Evolutionary conservation across 2,888 invertebrate species (phyloP).

Genomic region (Macrosoma leucophasiata): DNA sequence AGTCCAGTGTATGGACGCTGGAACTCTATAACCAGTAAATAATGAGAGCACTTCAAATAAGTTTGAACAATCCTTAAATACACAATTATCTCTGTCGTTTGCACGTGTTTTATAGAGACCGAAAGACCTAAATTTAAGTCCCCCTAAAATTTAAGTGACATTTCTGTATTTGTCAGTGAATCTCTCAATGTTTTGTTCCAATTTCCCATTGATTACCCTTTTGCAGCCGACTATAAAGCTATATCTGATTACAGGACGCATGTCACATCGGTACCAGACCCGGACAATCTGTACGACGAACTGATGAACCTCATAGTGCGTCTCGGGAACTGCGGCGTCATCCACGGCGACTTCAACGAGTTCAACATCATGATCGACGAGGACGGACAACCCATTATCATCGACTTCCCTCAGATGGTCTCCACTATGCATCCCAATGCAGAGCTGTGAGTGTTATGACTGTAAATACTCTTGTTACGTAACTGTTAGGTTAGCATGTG

Average conservation of each 20-base stretch:
- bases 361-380: slow-evolving; percentile 95
- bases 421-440: slow-evolving; percentile 96
- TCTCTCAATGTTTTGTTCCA: no score
- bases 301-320: slow-evolving; percentile 94
- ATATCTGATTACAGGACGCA: slow-evolving; percentile 70
- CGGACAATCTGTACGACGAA: slow-evolving; percentile 90
- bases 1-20: no score
- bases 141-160: no score
- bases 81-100: no score
- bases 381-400: slow-evolving; percentile 88
- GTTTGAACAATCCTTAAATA: background rate
- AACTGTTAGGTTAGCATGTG: no score
- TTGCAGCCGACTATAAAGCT: no score
- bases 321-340: slow-evolving; percentile 95
- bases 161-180: no score
- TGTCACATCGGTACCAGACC: slow-evolving; percentile 77
- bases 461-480: no score
- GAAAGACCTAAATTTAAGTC: no score
- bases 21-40: no score
- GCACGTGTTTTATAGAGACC: no score
- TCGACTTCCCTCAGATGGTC: slow-evolving; percentile 99
- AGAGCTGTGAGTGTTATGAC: slow-evolving; percentile 83
- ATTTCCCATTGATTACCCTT: background rate
- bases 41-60: no score
- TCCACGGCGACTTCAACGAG: slow-evolving; percentile 99